These are phyloP conservation scores for Meteorus colon DNA, from an alignment of 2,888 invertebrate species.

Conservation along the genomic window DNA sequence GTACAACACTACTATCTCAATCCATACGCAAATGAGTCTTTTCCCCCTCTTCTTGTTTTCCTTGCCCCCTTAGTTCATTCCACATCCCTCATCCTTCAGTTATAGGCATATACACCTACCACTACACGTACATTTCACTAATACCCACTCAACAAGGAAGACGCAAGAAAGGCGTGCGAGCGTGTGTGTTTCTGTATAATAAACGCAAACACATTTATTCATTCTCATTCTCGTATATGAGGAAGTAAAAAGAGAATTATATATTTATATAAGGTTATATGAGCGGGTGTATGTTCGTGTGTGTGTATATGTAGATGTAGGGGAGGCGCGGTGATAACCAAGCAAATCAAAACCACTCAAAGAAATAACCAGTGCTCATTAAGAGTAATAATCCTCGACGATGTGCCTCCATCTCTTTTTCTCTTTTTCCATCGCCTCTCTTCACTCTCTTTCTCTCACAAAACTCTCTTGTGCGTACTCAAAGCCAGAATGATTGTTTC, in stretches of 20 bases:
- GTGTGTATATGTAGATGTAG: slow-evolving; percentile 27
- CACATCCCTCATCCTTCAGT: slow-evolving; percentile 32
- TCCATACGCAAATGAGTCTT: slow-evolving; percentile 69
- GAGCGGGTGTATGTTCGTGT: background rate
- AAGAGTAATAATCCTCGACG: slow-evolving; percentile 68
- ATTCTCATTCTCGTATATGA: background rate
- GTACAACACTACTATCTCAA: slow-evolving; percentile 67
- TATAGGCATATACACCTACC: background rate
- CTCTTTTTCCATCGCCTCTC: slow-evolving; percentile 23
- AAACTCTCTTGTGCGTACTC: slow-evolving; percentile 20
- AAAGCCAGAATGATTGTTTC: slow-evolving; percentile 63
- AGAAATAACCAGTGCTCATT: slow-evolving; percentile 71
- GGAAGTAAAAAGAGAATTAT: background rate
- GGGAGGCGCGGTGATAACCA: slow-evolving; percentile 50
- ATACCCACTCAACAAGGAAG: slow-evolving; percentile 21
- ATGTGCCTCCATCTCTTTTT: slow-evolving; percentile 43
- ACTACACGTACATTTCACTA: background rate
- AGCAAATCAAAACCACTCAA: slow-evolving; percentile 71
- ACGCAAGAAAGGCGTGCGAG: slow-evolving; percentile 3
- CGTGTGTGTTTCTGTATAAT: slow-evolving; percentile 11
- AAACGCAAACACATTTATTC: slow-evolving; percentile 18
- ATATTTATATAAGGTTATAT: slow-evolving; percentile 1
- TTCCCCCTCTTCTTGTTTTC: slow-evolving; percentile 51
- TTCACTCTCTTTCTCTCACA: background rate
- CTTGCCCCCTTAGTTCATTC: too few species aligned